Base-by-base conservation (phyloP, 2,797 vertebrate species). In the Pangasius sanitwongsei region DNA sequence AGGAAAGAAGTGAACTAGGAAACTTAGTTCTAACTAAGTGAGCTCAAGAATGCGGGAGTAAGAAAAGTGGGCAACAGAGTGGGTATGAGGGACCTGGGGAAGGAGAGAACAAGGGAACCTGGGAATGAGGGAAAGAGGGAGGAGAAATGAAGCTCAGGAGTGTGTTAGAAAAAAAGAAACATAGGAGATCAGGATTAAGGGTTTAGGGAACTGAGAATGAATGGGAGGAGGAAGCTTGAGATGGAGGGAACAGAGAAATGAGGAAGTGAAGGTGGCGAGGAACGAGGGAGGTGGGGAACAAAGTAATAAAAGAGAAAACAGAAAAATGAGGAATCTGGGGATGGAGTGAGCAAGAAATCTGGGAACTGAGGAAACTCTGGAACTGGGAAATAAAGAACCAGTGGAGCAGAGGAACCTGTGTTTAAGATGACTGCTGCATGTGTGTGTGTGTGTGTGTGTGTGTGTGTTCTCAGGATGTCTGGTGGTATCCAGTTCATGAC, bases 401-500 rank as follows among this genome's bases (percentile, higher is more conserved):
- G 23, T 25, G 11, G 6, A 41, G 20, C 16, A 0, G 23, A 75
- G 18, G 44, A 75, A 48, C 41, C 1, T 75, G n/a, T 70, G 8
- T 85, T 4, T 28, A 15, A 15, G 74, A 41, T 75, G 72, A 16
- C 4, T 65, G n/a, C 2, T 34, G 0, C 90, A 69, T 90, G 44
- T 87, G 59, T 41, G 18, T 20, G 69, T 41, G 41, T 44, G 41
- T 48, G 72, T 48, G 72, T 77, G 44, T 50, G 34, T 61, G 61
- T 86, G 20, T 72, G 25, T 7, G 15, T 90, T 91, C 86, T 41
- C 91, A 97, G 96, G 94, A 94, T 84, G 89, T 89, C 25, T 96
- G 95, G 94, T 97, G 96, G 96, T 94, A 93, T 67, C 92, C 91
- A 4, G 86, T 90, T 23, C 94, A 94, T 86, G 98, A 99, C 77